Evolutionary conservation across 53 echinoderm and acorn worm species (phyloP), one percentile per base, ranked within the genome.

Genomic region (Pentamera pediparva): DNA sequence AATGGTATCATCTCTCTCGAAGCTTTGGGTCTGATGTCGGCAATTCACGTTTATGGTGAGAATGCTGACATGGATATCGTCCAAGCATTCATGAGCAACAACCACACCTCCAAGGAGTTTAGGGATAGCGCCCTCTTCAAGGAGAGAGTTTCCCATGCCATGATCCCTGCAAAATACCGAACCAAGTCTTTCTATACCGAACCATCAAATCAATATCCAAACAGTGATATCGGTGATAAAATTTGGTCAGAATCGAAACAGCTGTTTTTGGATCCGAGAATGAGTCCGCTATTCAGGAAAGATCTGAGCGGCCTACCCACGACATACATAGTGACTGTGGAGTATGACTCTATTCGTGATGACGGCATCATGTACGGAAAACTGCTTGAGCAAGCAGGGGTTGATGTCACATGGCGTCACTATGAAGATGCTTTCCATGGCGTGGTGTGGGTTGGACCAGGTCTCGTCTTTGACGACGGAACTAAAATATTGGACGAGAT

Each of bases 201-300:
- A 39, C 71, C 71, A 15, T 18, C 31, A 2, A 35, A 67, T 31
- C 54, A 6, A 13, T 24, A 6, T 8, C 6, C 25, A 54, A 28
- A 54, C 0, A 37, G 39, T 6, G 84, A 65, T 35, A 61, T 55
- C 48, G 89, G 84, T 31, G 82, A 62, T 19, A 35, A 85, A 38
- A 41, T 92, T 20, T 87, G 80, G 81, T 60, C 84, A 2, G 77
- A 80, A 32, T 39, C 79, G 9, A 63, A 54, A 29, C 85, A 49
- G 32, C 4, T 70, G 17, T 70, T 70, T 48, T 33, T 27, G 32
- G 71, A 70, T 49, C 32, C 71, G 27, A 49, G 53, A 28, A 31
- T 70, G 28, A 35, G 50, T 6, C 71, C 71, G 36, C 32, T 70
- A 17, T 70, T 70, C 17, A 29, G 33, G 24, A 50, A 30, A 30